Base-by-base conservation (phyloP, 1,140 invertebrate genomes). In the Drosophila littoralis region DNA sequence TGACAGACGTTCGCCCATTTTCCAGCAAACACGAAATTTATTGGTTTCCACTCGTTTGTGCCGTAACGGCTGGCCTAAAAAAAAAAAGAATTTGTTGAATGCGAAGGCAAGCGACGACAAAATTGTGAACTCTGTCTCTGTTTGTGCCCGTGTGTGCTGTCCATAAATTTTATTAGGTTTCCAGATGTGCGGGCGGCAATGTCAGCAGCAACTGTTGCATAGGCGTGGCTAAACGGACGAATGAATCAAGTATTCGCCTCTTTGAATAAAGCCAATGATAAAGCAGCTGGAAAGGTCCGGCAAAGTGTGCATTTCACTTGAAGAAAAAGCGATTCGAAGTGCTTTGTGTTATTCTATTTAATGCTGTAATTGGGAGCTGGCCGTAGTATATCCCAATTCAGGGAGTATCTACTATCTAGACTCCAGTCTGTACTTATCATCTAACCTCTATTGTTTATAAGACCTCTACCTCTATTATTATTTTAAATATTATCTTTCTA, bases 121-220 rank as follows among this genome's bases (percentile, higher is more conserved):
- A 61, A 48, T 36, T 68, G 55, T 68, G 50, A 68, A 68, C 71
- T 60, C 48, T 40, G 40, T 12, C 17, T 43, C 32, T 22, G 8
- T 40, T 38, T 28, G 15, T 17, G 57, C 1, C 10, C 13, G 35
- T 50, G 9, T 64, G 57, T 43, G 46, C 46, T 43, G 78, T 52
- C 84, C 79, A 86, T 86, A 86, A 86, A 86, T 89, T 89, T 72
- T 71, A 88, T 88, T 86, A 79, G 83, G 55, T 68, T 73, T 60
- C 60, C 76, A 81, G 81, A 79, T 71, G 71, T 60, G 55, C 64
- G 54, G 74, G 70, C 61, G 38, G 75, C 82, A 59, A 50, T 72
- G 79, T 86, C 83, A 86, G 84, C 83, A 86, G 61, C 83, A 82
- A 79, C 79, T 88, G 83, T 83, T 86, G 71, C 82, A 58, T 82